phyloP scores from a whole-genome alignment of 2,797 vertebrate genomes.

The Girardinus metallicus region DNA sequence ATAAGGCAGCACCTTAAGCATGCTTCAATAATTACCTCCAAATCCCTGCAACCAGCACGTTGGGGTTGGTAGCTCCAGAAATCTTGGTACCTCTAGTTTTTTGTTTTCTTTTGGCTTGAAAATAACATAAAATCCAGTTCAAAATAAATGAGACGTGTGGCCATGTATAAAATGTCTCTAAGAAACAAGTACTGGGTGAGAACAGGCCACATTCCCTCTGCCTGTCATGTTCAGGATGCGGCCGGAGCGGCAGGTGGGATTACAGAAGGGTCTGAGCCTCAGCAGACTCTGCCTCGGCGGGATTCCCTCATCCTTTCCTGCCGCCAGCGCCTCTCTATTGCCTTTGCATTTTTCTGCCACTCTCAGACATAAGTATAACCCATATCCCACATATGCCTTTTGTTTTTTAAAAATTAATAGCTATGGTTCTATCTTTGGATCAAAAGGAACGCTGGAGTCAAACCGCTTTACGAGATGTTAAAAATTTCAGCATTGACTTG shows the following conservation, averaged over 20 bases:
- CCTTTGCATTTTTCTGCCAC: constrained; percentile 54
- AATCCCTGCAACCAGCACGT: not conserved
- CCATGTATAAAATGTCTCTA: not conserved
- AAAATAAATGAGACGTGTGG: not conserved
- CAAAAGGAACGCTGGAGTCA: not conserved
- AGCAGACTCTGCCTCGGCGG: constrained; percentile 48
- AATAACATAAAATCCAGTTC: not conserved
- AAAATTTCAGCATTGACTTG: constrained; percentile 31
- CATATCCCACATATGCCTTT: not conserved
- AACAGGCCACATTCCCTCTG: not conserved
- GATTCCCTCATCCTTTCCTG: constrained; percentile 36
- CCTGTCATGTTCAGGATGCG: constrained; percentile 14
- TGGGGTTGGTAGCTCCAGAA: not conserved
- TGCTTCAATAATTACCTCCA: not conserved
- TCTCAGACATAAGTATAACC: constrained; percentile 12
- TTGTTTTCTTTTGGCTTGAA: not conserved
- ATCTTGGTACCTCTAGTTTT: not conserved
- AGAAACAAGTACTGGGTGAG: not conserved
- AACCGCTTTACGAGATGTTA: not conserved
- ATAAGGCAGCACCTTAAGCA: not conserved
- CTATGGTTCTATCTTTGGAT: not conserved
- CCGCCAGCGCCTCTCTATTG: constrained; percentile 39
- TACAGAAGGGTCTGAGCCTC: constrained; percentile 35
- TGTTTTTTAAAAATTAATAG: not conserved
- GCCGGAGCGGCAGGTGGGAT: constrained; percentile 43